phyloP scores from a whole-genome alignment of 2,113 vertebrate genomes.

The Phycodurus eques region DNA sequence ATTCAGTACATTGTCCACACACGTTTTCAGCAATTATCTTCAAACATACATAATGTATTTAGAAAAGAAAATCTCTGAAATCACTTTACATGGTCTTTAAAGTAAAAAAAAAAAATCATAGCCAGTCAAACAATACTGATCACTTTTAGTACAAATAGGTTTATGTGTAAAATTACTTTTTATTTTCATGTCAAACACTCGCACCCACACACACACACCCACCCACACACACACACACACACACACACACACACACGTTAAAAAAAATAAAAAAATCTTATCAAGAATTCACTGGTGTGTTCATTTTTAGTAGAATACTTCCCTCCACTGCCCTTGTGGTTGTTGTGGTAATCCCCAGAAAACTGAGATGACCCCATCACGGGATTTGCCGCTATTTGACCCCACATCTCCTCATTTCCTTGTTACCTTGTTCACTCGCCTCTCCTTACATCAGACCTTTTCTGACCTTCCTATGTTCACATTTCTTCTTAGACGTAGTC shows the following conservation, averaged over 20 bases:
- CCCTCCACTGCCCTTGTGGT: conserved; percentile 13
- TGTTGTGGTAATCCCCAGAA: conserved; percentile 43
- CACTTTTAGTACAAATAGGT: no score
- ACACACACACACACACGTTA: neutral
- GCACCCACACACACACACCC: neutral
- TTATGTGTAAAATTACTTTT: conserved; percentile 2
- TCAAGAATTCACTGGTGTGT: conserved; percentile 18
- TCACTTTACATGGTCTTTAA: no score
- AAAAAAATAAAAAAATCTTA: neutral
- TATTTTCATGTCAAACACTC: conserved; percentile 14
- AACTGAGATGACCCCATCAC: conserved; percentile 44
- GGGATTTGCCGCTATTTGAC: conserved; percentile 48
- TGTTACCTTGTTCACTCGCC: conserved; percentile 20
- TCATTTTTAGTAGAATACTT: neutral
- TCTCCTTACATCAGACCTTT: conserved; percentile 14
- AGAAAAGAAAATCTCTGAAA: no score
- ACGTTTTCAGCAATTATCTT: no score
- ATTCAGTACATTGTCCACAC: no score
- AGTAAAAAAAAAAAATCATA: no score
- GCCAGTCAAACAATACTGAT: no score
- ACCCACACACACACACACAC: neutral
- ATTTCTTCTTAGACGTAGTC: conserved; percentile 27
- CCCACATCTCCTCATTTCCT: conserved; percentile 27
- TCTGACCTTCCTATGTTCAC: conserved; percentile 13
- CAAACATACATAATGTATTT: no score